phyloP scores from a whole-genome alignment of 2,888 invertebrate species.

The Thymelicus acteon region DNA sequence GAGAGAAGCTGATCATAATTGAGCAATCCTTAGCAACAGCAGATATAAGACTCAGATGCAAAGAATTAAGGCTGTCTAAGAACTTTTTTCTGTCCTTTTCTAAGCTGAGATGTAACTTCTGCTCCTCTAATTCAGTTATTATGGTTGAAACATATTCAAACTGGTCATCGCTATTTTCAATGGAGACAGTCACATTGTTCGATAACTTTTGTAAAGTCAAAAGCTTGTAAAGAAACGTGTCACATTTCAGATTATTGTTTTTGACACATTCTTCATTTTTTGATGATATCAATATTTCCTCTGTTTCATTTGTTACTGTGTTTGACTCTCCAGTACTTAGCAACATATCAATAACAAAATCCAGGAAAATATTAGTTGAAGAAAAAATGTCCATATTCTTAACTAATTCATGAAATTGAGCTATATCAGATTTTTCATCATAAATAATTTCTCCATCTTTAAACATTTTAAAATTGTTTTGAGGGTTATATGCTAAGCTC shows the following conservation, averaged over 20 bases:
- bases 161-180: conserved; percentile 41
- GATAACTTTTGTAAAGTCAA: conserved; percentile 64
- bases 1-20: conserved; percentile 85
- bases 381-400: conserved; percentile 52
- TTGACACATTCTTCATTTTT: conserved; percentile 49
- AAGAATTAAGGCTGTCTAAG: conserved; percentile 47
- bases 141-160: conserved; percentile 59
- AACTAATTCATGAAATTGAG: conserved; percentile 52
- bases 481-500: conserved; percentile 82
- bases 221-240: conserved; percentile 59
- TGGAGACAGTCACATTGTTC: conserved; percentile 46
- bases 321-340: conserved; percentile 46
- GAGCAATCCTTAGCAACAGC: conserved; percentile 89
- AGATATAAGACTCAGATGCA: conserved; percentile 79
- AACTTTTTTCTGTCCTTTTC: conserved; percentile 52
- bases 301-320: conserved; percentile 36
- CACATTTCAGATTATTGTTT: conserved; percentile 42
- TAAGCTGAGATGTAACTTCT: conserved; percentile 52
- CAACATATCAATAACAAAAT: conserved; percentile 65
- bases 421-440: conserved; percentile 54
- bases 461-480: conserved; percentile 87
- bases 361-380: conserved; percentile 55
- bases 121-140: conserved; percentile 50
- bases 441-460: conserved; percentile 65
- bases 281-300: not conserved